Evolutionary conservation across 2,888 invertebrate species (phyloP).

Genomic region (Philereme transversata): DNA sequence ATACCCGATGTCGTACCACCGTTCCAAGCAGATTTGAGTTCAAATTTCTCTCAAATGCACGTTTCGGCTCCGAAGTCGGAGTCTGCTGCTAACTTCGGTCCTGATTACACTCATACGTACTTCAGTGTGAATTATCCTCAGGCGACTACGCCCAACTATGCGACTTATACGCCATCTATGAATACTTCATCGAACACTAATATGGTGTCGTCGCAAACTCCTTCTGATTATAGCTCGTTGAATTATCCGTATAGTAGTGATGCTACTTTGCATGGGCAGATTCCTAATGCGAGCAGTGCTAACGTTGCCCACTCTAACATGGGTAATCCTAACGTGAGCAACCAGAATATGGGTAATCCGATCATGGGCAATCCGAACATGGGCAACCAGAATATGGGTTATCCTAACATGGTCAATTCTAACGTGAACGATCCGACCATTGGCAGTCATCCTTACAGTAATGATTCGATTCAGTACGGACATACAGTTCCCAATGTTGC

Average conservation of each 20-base stretch:
- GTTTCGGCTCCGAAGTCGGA: constrained; percentile 57
- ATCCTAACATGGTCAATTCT: constrained; percentile 5
- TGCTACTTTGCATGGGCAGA: constrained; percentile 7
- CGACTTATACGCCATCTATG: constrained; percentile 63
- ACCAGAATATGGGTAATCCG: constrained; percentile 1
- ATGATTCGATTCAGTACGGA: neutral
- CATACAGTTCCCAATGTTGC: neutral
- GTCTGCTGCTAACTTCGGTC: constrained; percentile 41
- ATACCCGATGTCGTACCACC: constrained; percentile 52
- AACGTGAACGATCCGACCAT: neutral
- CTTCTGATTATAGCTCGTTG: constrained; percentile 55
- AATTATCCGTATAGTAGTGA: constrained; percentile 59
- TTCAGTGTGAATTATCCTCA: constrained; percentile 69
- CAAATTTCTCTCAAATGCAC: constrained; percentile 71
- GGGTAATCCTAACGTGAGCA: constrained; percentile 2
- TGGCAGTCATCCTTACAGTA: neutral
- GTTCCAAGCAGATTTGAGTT: constrained; percentile 54
- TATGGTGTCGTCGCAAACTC: constrained; percentile 56
- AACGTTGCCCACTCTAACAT: constrained; percentile 7
- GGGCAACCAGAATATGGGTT: constrained; percentile 8
- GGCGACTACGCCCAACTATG: constrained; percentile 56
- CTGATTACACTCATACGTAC: constrained; percentile 69
- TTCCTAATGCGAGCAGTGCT: constrained; percentile 7
- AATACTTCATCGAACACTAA: constrained; percentile 55
- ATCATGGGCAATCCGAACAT: constrained; percentile 5